phyloP scores from a whole-genome alignment of 2,888 invertebrate species.

The Mactromeris polynyma region DNA sequence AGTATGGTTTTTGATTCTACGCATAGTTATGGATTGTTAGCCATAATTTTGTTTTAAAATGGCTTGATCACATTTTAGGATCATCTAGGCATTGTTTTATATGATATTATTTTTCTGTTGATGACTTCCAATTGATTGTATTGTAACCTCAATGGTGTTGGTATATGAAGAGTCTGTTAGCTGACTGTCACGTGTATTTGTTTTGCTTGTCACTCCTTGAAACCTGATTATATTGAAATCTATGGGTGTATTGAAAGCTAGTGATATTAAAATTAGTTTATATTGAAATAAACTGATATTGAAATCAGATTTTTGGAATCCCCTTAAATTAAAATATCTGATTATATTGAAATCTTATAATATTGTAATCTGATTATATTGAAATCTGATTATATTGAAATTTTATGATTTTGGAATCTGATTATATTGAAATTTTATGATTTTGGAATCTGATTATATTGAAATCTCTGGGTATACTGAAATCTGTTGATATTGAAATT shows the following conservation, averaged over 20 bases:
- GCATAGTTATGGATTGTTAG: constrained; percentile 3
- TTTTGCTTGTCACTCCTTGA: no score
- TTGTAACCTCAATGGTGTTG: no score
- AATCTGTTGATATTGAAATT: background rate
- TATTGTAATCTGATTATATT: background rate
- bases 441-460: background rate
- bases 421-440: background rate
- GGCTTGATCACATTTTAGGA: background rate
- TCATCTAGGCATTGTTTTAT: background rate
- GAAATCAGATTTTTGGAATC: no score
- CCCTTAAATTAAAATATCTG: no score
- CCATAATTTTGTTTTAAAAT: background rate
- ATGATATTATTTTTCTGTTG: no score
- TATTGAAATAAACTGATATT: no score
- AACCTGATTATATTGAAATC: no score
- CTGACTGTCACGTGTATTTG: no score
- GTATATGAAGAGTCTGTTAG: no score
- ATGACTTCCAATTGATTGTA: no score
- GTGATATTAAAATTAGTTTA: no score
- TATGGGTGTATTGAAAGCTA: no score
- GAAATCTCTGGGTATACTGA: background rate
- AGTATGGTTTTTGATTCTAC: background rate
- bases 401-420: background rate
- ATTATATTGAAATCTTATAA: background rate
- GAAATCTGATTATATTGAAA: background rate